Evolutionary conservation across 1,140 invertebrate species (phyloP), one percentile per base, ranked within the genome.

Genomic region (Saxidomus purpurata): DNA sequence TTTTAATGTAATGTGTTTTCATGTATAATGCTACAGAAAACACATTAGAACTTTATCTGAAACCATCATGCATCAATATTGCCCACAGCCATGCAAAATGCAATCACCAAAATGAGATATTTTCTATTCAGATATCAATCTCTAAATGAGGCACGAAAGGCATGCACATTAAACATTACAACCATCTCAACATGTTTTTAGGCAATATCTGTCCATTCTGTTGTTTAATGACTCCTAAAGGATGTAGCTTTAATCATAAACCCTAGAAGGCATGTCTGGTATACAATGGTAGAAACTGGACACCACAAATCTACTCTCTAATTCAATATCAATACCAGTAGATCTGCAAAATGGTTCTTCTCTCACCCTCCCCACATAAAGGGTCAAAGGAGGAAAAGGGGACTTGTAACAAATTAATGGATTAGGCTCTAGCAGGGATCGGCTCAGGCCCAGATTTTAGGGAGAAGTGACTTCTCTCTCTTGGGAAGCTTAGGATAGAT

Each of bases 1-100:
- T n/a, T n/a, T n/a, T n/a, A n/a, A n/a, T n/a, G n/a, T n/a, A n/a
- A n/a, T n/a, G n/a, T n/a, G n/a, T n/a, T n/a, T n/a, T n/a, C n/a
- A n/a, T n/a, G n/a, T n/a, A n/a, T n/a, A n/a, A n/a, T n/a, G n/a
- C n/a, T n/a, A n/a, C n/a, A n/a, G n/a, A 28, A 19, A 71, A 38
- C 34, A 40, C 67, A 71, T 71, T 71, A 71, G 25, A 71, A 34
- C 15, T 71, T 38, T 71, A 71, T 71, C 67, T 71, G 19, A 71
- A 71, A 19, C 34, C 34, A 63, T 49, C 47, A 49, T 79, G 38
- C 25, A 52, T 28, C 43, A 49, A 52, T 77, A 77, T 77, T 79
- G 76, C 76, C 76, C 17, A 55, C n/a, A 79, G 43, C 31, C 76
- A 79, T 79, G 76, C 76, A 79, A 79, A 49, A 79, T 55, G 76